Percentiles rank a stretch among this genome's conserved stretches.
Conservation (phyloP, 2,113 vertebrate species). For the Microtus richardsoni region DNA sequence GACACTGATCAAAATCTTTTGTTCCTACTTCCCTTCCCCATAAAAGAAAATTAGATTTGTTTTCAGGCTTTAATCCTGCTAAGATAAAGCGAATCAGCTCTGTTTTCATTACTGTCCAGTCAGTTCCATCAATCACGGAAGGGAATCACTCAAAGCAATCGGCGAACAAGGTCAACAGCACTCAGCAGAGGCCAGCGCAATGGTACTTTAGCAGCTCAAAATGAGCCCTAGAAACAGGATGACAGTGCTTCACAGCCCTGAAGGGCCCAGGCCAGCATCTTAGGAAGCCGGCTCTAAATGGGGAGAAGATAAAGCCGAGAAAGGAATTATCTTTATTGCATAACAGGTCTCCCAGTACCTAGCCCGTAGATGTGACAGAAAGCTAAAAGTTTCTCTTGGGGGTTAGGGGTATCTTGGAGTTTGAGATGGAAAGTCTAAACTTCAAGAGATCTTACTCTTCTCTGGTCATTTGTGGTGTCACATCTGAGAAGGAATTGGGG, state of each 20-base stretch:
- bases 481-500: neutral
- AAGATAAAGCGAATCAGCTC: slow-evolving; percentile 79
- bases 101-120: slow-evolving; percentile 76
- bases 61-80: slow-evolving; percentile 83
- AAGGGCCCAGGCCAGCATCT: slow-evolving; percentile 55
- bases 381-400: neutral
- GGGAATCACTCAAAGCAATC: slow-evolving; percentile 85
- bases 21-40: slow-evolving; percentile 64
- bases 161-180: slow-evolving; percentile 73
- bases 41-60: slow-evolving; percentile 82
- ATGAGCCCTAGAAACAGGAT: slow-evolving; percentile 51
- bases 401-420: neutral
- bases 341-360: slow-evolving; percentile 48
- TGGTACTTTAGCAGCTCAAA: slow-evolving; percentile 71
- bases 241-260: neutral
- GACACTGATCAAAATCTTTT: slow-evolving; percentile 69
- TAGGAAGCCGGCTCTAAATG: slow-evolving; percentile 48
- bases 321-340: slow-evolving; percentile 60
- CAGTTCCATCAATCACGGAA: slow-evolving; percentile 82
- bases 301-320: slow-evolving; percentile 19
- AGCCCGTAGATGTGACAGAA: slow-evolving; percentile 47
- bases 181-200: slow-evolving; percentile 72
- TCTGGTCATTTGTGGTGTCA: slow-evolving; percentile 1
- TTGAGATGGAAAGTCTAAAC: neutral
- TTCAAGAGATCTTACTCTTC: slow-evolving; percentile 3